Conservation (phyloP, 2,888 invertebrate species). For the Blera fallax region DNA sequence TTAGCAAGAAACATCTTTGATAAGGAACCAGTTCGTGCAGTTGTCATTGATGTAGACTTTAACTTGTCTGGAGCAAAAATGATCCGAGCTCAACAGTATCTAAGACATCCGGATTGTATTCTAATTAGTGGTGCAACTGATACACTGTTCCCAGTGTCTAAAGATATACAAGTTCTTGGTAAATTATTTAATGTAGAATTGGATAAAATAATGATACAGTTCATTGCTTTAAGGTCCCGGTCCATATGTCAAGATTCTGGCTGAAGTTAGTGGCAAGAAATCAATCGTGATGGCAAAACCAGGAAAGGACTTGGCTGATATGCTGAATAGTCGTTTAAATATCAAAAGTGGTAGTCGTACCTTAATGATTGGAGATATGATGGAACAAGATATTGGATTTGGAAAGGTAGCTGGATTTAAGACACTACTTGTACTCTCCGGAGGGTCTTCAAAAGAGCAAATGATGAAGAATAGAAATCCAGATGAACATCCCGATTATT, state of each 20-base stretch:
- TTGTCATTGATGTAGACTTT: constrained; percentile 82
- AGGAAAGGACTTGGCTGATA: constrained; percentile 78
- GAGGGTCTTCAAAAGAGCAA: constrained; percentile 76
- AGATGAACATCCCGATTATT: constrained; percentile 77
- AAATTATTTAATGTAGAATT: constrained; percentile 1
- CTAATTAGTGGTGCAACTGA: constrained; percentile 82
- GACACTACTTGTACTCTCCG: constrained; percentile 88
- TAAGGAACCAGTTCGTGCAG: constrained; percentile 81
- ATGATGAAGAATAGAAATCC: constrained; percentile 74
- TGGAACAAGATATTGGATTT: constrained; percentile 90
- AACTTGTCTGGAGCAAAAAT: constrained; percentile 81
- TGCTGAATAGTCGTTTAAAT: constrained; percentile 75
- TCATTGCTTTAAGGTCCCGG: constrained; percentile 78
- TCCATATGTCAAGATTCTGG: constrained; percentile 79
- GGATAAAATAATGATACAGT: background rate
- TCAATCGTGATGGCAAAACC: constrained; percentile 82
- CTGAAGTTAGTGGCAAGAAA: constrained; percentile 77
- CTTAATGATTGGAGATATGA: constrained; percentile 93
- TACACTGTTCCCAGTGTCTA: constrained; percentile 77
- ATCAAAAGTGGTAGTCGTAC: constrained; percentile 85
- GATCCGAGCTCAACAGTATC: constrained; percentile 81
- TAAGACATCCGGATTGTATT: constrained; percentile 81
- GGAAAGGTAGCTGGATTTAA: constrained; percentile 87
- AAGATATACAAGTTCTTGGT: constrained; percentile 80
- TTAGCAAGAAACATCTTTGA: constrained; percentile 75